Percentiles rank a stretch among this genome's conserved stretches.
Conservation (phyloP, 2,113 vertebrate genomes). For the Equus przewalskii region DNA sequence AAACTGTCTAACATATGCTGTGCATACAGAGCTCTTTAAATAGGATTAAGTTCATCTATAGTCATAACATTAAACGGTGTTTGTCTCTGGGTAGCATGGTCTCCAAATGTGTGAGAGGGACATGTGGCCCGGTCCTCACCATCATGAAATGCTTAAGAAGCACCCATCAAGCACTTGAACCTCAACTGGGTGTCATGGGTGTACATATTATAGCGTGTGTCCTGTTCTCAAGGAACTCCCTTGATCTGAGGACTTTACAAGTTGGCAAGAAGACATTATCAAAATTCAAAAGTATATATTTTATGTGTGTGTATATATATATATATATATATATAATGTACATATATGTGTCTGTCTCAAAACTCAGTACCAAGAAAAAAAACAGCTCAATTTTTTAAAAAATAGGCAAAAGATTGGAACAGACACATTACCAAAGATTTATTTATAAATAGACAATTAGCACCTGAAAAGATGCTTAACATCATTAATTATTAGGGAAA, state of each 20-base stretch:
- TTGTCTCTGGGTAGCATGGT: constrained; percentile 41
- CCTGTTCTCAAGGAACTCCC: background rate
- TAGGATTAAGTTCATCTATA: constrained; percentile 58
- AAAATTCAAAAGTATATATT: constrained; percentile 35
- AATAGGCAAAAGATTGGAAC: background rate
- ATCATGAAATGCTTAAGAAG: constrained; percentile 6
- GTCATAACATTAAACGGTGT: constrained; percentile 63
- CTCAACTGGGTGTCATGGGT: background rate
- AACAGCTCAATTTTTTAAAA: background rate
- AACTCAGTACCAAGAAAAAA: constrained; percentile 25
- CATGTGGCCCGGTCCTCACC: background rate
- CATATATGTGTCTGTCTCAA: background rate
- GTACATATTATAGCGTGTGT: constrained; percentile 4
- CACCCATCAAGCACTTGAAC: background rate
- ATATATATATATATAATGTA: background rate
- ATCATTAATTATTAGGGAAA: background rate
- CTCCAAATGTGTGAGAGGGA: constrained; percentile 53
- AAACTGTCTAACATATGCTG: constrained; percentile 43
- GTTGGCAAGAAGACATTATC: background rate
- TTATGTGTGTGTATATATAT: background rate
- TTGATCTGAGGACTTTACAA: background rate
- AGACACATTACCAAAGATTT: constrained; percentile 8
- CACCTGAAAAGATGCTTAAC: background rate
- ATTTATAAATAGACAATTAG: background rate
- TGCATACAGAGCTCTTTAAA: constrained; percentile 65